phyloP scores from a whole-genome alignment of 2,113 vertebrate species.

The Panthera uncia region DNA sequence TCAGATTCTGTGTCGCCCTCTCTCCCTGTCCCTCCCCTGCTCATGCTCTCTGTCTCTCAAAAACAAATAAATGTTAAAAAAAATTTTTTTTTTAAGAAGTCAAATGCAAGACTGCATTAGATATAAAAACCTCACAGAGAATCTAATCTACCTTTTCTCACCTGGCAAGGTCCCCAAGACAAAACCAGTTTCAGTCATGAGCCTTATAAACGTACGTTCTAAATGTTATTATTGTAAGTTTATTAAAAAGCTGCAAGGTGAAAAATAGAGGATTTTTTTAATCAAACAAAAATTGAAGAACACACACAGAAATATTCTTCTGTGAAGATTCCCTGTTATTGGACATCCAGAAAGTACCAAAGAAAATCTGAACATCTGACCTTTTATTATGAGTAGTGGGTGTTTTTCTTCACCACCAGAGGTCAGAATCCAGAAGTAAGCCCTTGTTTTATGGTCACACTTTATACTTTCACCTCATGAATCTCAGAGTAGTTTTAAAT shows the following conservation, averaged over 20 bases:
- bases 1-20: too few species aligned
- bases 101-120: not conserved
- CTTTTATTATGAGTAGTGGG: slow-evolving; percentile 1
- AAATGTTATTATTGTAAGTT: not conserved
- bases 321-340: slow-evolving; percentile 6
- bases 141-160: slow-evolving; percentile 3
- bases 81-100: not conserved
- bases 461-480: slow-evolving; percentile 12
- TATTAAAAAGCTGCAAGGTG: not conserved
- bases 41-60: too few species aligned
- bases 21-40: too few species aligned
- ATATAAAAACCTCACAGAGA: not conserved
- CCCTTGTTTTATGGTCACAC: not conserved
- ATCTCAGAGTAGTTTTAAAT: slow-evolving; percentile 31
- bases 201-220: not conserved
- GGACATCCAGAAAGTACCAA: slow-evolving; percentile 16
- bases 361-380: slow-evolving; percentile 6
- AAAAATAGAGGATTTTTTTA: not conserved
- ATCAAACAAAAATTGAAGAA: not conserved
- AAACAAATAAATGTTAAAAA: too few species aligned
- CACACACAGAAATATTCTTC: not conserved
- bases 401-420: slow-evolving; percentile 35
- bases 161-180: not conserved
- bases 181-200: slow-evolving; percentile 13
- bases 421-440: slow-evolving; percentile 47